Evolutionary conservation across 2,797 vertebrate genomes (phyloP).

Genomic region (Phalloptychus januarius): DNA sequence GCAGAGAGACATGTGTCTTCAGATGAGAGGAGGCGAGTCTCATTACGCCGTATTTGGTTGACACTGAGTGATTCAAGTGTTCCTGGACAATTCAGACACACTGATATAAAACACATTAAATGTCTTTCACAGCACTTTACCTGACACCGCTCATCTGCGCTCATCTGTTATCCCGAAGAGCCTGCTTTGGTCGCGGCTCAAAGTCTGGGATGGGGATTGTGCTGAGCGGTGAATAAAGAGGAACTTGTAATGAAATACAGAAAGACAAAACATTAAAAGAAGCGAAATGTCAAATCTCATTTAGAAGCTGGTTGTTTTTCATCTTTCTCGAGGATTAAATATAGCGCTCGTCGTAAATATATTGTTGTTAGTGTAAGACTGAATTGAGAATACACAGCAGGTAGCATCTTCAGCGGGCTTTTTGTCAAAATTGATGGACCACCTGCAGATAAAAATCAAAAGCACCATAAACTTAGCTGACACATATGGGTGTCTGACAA

Average conservation of each 20-base stretch:
- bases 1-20: conserved; percentile 80
- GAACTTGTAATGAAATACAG: conserved; percentile 62
- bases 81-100: conserved; percentile 83
- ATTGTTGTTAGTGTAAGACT: conserved; percentile 7
- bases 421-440: conserved; percentile 42
- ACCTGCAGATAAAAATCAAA: conserved; percentile 52
- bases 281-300: conserved; percentile 37
- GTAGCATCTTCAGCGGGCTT: conserved; percentile 7
- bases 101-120: conserved; percentile 87
- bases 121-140: conserved; percentile 84
- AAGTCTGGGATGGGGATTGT: conserved; percentile 67
- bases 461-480: conserved; percentile 33
- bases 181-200: conserved; percentile 64
- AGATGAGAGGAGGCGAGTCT: conserved; percentile 82
- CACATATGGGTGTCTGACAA: conserved; percentile 35
- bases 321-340: conserved; percentile 7
- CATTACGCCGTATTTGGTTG: conserved; percentile 82
- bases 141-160: conserved; percentile 82
- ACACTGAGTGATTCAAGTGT: conserved; percentile 86
- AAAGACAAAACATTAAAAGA: conserved; percentile 47
- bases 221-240: conserved; percentile 43
- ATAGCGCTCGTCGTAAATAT: conserved; percentile 6
- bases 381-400: conserved; percentile 22
- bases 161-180: conserved; percentile 79
- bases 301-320: conserved; percentile 19